Evolutionary conservation across 2,113 vertebrate genomes (phyloP).

Genomic region (Mesembrinibis cayennensis): DNA sequence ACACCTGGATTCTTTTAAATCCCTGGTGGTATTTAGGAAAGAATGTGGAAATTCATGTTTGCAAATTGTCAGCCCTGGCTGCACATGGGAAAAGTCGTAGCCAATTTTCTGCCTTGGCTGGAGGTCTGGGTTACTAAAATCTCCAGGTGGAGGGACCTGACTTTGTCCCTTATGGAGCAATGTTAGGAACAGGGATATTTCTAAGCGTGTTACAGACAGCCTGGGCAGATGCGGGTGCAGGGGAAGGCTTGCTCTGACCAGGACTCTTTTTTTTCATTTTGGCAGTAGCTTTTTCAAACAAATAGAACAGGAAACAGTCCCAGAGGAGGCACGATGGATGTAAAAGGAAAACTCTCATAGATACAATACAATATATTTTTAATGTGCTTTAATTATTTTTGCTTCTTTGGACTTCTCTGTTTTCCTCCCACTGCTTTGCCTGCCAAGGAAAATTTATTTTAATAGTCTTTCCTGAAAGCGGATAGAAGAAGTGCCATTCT

Average conservation of each 20-base stretch:
- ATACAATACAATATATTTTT: neutral
- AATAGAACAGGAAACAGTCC: neutral
- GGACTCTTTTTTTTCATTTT: neutral
- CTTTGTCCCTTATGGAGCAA: neutral
- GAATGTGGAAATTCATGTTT: rapidly evolving
- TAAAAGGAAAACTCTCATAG: neutral
- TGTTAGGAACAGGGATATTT: neutral
- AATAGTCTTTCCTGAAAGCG: neutral
- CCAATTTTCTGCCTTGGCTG: neutral
- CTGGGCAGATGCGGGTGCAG: neutral
- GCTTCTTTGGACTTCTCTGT: neutral
- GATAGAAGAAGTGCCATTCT: neutral
- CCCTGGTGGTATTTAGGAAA: neutral
- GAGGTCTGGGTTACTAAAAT: neutral
- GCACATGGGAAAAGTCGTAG: neutral
- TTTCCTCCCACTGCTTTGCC: neutral
- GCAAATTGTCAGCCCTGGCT: neutral
- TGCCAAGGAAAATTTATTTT: neutral
- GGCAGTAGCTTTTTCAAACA: neutral
- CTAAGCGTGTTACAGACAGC: neutral
- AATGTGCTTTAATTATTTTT: neutral
- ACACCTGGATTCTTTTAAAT: neutral
- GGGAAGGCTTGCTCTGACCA: neutral
- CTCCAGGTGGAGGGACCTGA: neutral
- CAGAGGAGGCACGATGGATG: neutral